phyloP scores from a whole-genome alignment of 2,888 invertebrate species.

The Parascotia fuliginaria region DNA sequence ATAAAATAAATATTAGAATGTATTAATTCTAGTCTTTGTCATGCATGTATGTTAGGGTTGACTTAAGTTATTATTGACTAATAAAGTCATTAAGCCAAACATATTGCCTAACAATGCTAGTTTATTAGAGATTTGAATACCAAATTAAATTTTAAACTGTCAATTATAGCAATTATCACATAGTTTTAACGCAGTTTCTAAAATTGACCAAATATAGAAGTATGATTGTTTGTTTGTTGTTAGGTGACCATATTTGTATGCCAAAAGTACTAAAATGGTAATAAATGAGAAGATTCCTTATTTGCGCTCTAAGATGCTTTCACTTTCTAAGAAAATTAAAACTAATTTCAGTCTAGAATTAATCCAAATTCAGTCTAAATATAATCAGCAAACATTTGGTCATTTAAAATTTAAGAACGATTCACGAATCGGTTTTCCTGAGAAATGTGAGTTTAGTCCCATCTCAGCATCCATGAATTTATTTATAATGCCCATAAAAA shows the following conservation, averaged over 20 bases:
- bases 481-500: no score
- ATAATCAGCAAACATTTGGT: no score
- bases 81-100: background rate
- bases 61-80: background rate
- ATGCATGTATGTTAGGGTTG: no score
- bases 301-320: constrained; percentile 26
- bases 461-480: no score
- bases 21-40: no score
- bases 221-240: constrained; percentile 29
- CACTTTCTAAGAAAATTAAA: constrained; percentile 23
- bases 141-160: constrained; percentile 11
- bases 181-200: constrained; percentile 31
- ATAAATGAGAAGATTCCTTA: constrained; percentile 25
- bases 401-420: no score
- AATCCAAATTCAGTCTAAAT: no score
- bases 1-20: no score
- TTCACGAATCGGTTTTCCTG: no score
- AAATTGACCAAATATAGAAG: constrained; percentile 24
- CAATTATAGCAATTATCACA: constrained; percentile 16
- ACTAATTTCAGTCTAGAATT: no score
- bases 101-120: constrained; percentile 10
- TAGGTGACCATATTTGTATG: constrained; percentile 24
- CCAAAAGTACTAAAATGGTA: constrained; percentile 18
- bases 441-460: no score
- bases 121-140: constrained; percentile 13